Evolutionary conservation across 2,888 invertebrate genomes (phyloP).

Genomic region (Pristionchus maxplancki): DNA sequence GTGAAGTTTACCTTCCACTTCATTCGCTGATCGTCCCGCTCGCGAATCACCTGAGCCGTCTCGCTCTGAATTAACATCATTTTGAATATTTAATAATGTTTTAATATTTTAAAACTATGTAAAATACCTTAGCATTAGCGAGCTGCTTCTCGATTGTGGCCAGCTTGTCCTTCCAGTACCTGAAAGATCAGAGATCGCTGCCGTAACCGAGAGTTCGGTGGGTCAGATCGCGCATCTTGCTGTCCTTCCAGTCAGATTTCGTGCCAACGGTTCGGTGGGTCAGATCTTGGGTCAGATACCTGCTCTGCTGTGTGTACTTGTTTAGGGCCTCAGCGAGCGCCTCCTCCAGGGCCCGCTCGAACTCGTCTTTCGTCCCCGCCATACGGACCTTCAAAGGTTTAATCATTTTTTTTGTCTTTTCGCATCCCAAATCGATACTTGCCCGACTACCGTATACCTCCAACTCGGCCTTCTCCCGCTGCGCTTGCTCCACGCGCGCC

Average conservation of each 20-base stretch:
- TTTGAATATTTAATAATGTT: neutral
- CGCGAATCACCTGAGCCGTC: constrained; percentile 60
- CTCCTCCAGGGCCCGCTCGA: constrained; percentile 69
- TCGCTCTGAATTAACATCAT: constrained; percentile 59
- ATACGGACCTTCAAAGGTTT: constrained; percentile 8
- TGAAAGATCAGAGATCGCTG: neutral
- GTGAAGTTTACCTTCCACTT: constrained; percentile 61
- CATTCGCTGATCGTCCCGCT: constrained; percentile 69
- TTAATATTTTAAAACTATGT: neutral
- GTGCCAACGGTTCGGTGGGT: neutral
- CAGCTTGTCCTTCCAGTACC: constrained; percentile 73
- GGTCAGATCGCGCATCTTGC: no score
- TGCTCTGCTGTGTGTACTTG: constrained; percentile 68
- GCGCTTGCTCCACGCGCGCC: constrained; percentile 64
- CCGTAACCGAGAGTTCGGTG: neutral
- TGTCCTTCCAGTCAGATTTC: neutral
- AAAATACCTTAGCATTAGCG: constrained; percentile 53
- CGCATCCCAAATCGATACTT: neutral
- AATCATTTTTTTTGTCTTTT: no score
- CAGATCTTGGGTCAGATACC: neutral
- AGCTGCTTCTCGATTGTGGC: constrained; percentile 60
- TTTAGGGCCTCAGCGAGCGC: constrained; percentile 68
- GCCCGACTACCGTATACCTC: constrained; percentile 53
- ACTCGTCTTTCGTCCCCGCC: constrained; percentile 57
- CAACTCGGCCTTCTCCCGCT: constrained; percentile 52